Base-by-base conservation (phyloP, 2,888 invertebrate species). In the Synergus japonicus region DNA sequence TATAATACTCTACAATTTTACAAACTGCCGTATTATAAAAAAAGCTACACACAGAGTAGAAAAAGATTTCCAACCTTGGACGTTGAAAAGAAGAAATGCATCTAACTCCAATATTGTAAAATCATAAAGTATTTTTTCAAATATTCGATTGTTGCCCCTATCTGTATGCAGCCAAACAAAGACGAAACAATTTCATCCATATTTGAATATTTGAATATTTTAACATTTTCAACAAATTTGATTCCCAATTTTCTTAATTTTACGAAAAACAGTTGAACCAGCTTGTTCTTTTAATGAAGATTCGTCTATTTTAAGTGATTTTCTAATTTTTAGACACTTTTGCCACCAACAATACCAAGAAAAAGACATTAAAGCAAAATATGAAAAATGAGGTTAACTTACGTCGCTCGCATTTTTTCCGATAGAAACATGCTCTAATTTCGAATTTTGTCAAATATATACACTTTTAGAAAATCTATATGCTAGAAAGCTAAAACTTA, bases 321-420 rank as follows among this genome's bases (percentile, higher is more conserved):
- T n/a, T 60, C 3, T 22, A 60, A 22, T 46, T 46, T 46, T 46
- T 46, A 1, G 2, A 29, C 2, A 29, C 2, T 29, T 22, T 22
- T 13, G 13, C 0, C 10, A 10, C 0, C 22, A 4, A 10, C 18
- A 60, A 60, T 1, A 18, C 22, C 4, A 7, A 22, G 15, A 63
- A 18, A 63, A 63, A 66, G 9, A 44, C 18, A 0, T 37, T 0
- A 37, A 37, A 37, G 18, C 12, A 78, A 83, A 73, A 58, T 4
- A 79, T 80, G 15, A 67, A 77, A 83, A 83, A 83, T 87, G 79
- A 87, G 85, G 85, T 81, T 92, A 91, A 81, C 93, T 93, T 88
- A 95, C 95, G 89, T 95, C 94, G 49, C 94, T 94, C 4, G 94
- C 93, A 43, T 94, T 93, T 92, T 95, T 95, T 43, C 95, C 95